Evolutionary conservation across 2,113 vertebrate species (phyloP).

Genomic region (Austrofundulus limnaeus): DNA sequence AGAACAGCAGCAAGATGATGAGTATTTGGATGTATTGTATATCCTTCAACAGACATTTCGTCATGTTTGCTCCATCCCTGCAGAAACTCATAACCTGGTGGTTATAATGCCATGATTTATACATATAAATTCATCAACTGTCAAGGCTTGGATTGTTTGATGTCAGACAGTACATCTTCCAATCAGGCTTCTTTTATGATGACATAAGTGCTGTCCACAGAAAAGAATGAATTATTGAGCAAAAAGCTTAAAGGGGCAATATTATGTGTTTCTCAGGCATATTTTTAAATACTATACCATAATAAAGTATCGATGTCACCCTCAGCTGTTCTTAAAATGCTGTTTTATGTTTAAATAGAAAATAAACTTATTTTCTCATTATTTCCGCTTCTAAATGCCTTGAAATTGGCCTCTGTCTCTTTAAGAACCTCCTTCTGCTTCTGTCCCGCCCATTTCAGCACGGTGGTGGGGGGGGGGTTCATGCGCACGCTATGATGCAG

Average conservation of each 20-base stretch:
- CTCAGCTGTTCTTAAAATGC: no score
- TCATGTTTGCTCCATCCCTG: conserved; percentile 23
- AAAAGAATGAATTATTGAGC: neutral
- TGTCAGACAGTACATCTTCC: conserved; percentile 34
- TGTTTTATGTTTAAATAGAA: no score
- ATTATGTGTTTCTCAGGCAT: no score
- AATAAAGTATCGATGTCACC: no score
- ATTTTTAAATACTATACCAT: no score
- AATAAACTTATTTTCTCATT: no score
- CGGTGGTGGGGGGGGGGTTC: no score
- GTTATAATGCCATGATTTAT: conserved; percentile 45
- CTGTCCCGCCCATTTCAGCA: no score
- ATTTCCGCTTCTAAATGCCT: no score
- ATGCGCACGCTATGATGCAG: no score
- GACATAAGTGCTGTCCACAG: neutral
- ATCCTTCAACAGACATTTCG: conserved; percentile 50
- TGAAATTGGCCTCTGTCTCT: no score
- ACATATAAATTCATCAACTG: conserved; percentile 40
- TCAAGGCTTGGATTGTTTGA: conserved; percentile 16
- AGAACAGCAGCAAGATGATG: conserved; percentile 25
- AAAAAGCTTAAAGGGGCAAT: neutral
- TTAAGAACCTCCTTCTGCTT: no score
- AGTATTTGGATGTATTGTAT: conserved; percentile 24
- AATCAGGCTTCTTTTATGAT: conserved; percentile 10
- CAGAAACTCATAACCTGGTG: conserved; percentile 45